These are phyloP conservation scores for Anagyrus pseudococci DNA, from an alignment of 2,888 invertebrate species.

Conservation along the genomic window DNA sequence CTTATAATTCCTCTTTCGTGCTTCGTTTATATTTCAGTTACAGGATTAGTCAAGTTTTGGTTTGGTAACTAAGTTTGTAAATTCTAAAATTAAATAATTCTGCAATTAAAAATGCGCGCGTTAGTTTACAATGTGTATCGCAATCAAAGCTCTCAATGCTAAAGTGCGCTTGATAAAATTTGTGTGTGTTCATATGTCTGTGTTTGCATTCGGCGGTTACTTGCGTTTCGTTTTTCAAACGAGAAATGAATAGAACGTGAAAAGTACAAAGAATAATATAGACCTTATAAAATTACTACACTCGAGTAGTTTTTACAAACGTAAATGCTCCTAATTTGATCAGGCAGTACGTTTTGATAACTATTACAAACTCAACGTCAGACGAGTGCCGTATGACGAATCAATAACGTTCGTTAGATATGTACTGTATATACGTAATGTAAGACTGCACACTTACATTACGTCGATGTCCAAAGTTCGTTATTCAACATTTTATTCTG, in stretches of 20 bases:
- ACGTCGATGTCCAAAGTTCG: slow-evolving; percentile 43
- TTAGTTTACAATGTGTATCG: slow-evolving; percentile 34
- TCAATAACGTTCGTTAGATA: slow-evolving; percentile 45
- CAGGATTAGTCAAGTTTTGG: slow-evolving; percentile 54
- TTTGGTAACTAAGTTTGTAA: slow-evolving; percentile 56
- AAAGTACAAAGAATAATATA: slow-evolving; percentile 10
- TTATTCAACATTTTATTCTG: slow-evolving; percentile 42
- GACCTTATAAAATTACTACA: slow-evolving; percentile 2
- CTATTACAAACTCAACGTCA: slow-evolving; percentile 42
- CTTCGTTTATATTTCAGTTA: slow-evolving; percentile 30
- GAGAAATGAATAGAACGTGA: slow-evolving; percentile 7
- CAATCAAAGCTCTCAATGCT: slow-evolving; percentile 32
- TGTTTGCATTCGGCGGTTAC: slow-evolving; percentile 17
- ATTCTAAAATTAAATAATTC: slow-evolving; percentile 52
- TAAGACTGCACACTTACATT: slow-evolving; percentile 8
- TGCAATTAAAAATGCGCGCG: slow-evolving; percentile 33
- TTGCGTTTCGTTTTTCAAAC: slow-evolving; percentile 7
- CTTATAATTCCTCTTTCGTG: slow-evolving; percentile 1
- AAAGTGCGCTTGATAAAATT: slow-evolving; percentile 20
- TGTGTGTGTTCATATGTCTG: background rate
- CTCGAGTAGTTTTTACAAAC: slow-evolving; percentile 27
- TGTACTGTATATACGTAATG: slow-evolving; percentile 41
- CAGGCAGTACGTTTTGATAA: slow-evolving; percentile 44
- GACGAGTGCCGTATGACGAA: slow-evolving; percentile 48
- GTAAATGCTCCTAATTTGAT: slow-evolving; percentile 44